Evolutionary conservation across 2,888 invertebrate species (phyloP), one percentile per base, ranked within the genome.

Genomic region (Drosophila neutralis): DNA sequence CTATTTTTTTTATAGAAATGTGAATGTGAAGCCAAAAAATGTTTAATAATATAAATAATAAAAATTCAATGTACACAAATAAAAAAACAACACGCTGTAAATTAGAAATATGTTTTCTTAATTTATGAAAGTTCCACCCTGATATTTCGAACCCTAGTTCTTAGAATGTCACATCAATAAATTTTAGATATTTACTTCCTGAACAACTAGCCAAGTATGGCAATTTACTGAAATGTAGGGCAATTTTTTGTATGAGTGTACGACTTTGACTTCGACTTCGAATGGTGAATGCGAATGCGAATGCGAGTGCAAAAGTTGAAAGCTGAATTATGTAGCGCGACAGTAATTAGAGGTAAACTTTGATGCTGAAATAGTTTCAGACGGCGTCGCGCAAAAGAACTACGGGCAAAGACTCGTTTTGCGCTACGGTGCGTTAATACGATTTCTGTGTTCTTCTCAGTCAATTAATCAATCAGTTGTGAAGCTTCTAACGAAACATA

Each of bases 291-390:
- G 42, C 42, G 29, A 18, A 10, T 35, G 27, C 13, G 18, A 35
- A 42, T 21, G 42, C 42, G 45, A 61, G 21, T 64, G 80, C 61
- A 69, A 85, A 86, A 83, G 80, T 86, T 76, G 59, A 45, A 24
- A 45, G 57, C 68, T 86, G 78, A 86, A 78, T 90, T 88, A 86
- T 90, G 89, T 88, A 78, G 89, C 85, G 87, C 71, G 83, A 80
- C 90, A 83, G 80, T 88, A 85, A 85, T 86, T 86, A 86, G 80
- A 88, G 83, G 73, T 70, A 75, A 90, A 86, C 81, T 86, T 87
- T 86, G 87, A 73, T 68, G 66, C 73, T 62, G 66, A 70, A 88
- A 90, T 90, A 86, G 90, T 88, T 85, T 88, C 72, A 53, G 85
- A 78, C 75, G 73, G 73, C 36, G 49, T 56, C 48, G 36, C 48